Evolutionary conservation across 2,888 invertebrate species (phyloP).

Genomic region (Drosophila koepferae): DNA sequence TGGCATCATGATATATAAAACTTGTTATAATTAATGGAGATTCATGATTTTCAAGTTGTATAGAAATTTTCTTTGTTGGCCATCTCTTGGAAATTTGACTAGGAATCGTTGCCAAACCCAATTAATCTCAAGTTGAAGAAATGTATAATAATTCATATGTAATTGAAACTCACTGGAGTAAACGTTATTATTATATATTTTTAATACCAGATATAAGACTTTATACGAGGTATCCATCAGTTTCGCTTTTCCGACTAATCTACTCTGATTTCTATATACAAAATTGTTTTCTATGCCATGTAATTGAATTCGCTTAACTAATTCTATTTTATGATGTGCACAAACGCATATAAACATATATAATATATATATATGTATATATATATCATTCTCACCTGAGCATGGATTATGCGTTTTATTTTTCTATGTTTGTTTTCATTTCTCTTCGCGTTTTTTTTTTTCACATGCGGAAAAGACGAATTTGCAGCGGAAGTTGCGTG

Average conservation of each 20-base stretch:
- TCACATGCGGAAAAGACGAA: conserved; percentile 70
- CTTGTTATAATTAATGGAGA: too few relatives aligned
- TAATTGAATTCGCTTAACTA: conserved; percentile 66
- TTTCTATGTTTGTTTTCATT: conserved; percentile 11
- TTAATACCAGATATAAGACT: too few relatives aligned
- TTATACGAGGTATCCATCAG: not conserved
- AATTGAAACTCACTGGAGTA: too few relatives aligned
- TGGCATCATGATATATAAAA: too few relatives aligned
- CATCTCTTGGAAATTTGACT: too few relatives aligned
- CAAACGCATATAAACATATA: not conserved
- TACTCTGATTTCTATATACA: conserved; percentile 1
- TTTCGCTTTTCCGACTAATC: fast-evolving
- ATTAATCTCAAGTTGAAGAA: too few relatives aligned
- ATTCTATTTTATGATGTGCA: conserved; percentile 36
- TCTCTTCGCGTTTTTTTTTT: conserved; percentile 6
- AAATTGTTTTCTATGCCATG: conserved; percentile 55
- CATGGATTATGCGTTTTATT: conserved; percentile 14
- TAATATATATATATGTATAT: not conserved
- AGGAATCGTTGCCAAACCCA: too few relatives aligned
- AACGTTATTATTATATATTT: too few relatives aligned
- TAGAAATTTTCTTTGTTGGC: too few relatives aligned
- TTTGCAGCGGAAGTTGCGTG: conserved; percentile 77
- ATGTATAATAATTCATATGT: too few relatives aligned
- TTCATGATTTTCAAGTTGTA: too few relatives aligned
- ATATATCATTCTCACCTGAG: conserved; percentile 59